Conservation (phyloP, 2,797 vertebrate genomes). For the Vespertilio murinus region DNA sequence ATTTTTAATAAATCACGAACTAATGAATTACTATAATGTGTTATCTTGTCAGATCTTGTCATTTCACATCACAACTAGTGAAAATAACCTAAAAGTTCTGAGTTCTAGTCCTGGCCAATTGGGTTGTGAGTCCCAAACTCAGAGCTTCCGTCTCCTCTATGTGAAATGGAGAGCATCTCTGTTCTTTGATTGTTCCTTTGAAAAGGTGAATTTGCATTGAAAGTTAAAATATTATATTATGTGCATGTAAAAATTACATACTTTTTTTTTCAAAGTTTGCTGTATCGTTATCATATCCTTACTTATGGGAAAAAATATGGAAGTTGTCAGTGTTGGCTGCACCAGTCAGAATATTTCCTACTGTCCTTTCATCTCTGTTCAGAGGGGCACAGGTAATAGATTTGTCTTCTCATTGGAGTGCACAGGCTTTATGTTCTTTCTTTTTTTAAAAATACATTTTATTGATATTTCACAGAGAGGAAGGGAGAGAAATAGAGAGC, state of each 20-base stretch:
- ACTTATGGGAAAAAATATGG: not conserved
- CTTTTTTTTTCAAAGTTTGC: not conserved
- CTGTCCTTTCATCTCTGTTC: not conserved
- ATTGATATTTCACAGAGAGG: too few relatives aligned
- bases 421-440: conserved; percentile 13
- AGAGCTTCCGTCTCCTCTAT: not conserved
- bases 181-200: not conserved
- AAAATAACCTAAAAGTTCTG: not conserved
- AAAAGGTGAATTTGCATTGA: not conserved
- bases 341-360: not conserved
- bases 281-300: not conserved
- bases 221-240: not conserved
- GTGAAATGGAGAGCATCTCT: not conserved
- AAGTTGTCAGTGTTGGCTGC: not conserved
- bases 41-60: not conserved
- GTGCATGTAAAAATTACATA: not conserved
- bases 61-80: not conserved
- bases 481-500: too few relatives aligned
- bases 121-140: not conserved
- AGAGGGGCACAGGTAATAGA: not conserved
- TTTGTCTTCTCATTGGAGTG: not conserved
- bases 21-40: not conserved
- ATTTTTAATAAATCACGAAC: conserved; percentile 19
- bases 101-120: conserved; percentile 3
- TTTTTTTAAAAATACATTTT: too few relatives aligned